Evolutionary conservation across 2,888 invertebrate genomes (phyloP), one percentile per base, ranked within the genome.

Genomic region (Tetragnatha montana): DNA sequence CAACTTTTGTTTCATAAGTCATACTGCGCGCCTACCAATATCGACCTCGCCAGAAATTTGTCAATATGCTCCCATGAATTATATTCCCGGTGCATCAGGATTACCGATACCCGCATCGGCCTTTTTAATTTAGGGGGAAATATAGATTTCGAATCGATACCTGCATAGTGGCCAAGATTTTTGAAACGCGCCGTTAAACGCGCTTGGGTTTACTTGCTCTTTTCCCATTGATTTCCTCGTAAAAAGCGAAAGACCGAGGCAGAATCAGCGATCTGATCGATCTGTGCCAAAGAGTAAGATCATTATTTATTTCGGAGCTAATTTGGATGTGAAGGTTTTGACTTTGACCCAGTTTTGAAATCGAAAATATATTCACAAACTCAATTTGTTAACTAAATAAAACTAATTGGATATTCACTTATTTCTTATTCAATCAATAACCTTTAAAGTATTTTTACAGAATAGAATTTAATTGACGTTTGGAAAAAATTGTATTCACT

Each of bases 21-120:
- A 76, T 69, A 82, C 74, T 7, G 19, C 19, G 21, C 73, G 14
- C n/a, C n/a, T 22, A 60, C 82, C 60, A 82, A 74, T 82, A 82
- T 84, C 83, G 83, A 75, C 69, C 69, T 10, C 17, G 47, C n/a
- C 6, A 35, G 70, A 49, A 75, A 76, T 71, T 76, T 84, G 83
- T 60, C 83, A 84, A 84, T 84, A 84, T 49, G 47, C 19, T 21
- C 49, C 75, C 68, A 76, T 84, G 83, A 84, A 84, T 76, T 47
- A 84, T 84, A 50, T 17, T 76, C 21, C 76, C 19, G 76, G n/a
- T 19, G 49, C 76, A 76, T 76, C n/a, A 19, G 2, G 76, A 76
- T 76, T 76, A 76, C 50, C 50, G 76, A 76, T 17, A 74, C 8
- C 8, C 22, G 8, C 7, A 22, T 10, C 49, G 60, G 50, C 19